These are phyloP conservation scores for Aselliscus stoliczkanus DNA, from an alignment of 2,797 vertebrate genomes.

Conservation along the genomic window DNA sequence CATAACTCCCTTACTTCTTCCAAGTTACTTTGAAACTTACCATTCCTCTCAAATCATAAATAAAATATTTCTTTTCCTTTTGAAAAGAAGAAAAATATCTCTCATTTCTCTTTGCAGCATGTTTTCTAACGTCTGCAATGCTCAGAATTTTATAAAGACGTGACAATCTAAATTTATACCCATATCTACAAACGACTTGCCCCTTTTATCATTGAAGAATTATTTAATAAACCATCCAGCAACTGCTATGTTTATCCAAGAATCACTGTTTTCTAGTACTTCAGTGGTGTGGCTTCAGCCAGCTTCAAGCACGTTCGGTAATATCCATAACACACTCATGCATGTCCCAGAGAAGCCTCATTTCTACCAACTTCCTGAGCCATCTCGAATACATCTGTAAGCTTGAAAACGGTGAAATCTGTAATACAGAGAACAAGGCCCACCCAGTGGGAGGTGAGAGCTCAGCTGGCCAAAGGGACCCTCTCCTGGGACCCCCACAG, in stretches of 20 bases:
- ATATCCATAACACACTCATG: no score
- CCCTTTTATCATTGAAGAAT: neutral
- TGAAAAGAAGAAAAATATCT: neutral
- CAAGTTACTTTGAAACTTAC: neutral
- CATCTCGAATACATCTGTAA: no score
- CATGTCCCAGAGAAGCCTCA: fast-evolving
- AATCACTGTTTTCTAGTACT: neutral
- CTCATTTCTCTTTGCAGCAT: neutral
- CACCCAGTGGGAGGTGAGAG: neutral
- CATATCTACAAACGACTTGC: neutral
- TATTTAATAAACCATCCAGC: neutral
- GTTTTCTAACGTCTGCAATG: neutral
- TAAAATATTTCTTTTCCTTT: neutral
- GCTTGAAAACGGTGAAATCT: neutral
- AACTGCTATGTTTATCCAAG: neutral
- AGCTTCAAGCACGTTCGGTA: neutral
- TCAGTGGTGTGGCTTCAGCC: neutral
- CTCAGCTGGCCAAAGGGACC: neutral
- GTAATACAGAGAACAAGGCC: neutral
- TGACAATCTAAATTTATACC: neutral
- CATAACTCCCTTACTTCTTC: neutral
- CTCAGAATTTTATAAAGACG: neutral
- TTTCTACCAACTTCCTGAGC: neutral
- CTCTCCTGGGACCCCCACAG: no score
- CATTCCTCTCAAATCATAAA: neutral